These are phyloP conservation scores for Patiria pectinifera DNA, from an alignment of 53 echinoderm and acorn worm species.

Conservation along the genomic window DNA sequence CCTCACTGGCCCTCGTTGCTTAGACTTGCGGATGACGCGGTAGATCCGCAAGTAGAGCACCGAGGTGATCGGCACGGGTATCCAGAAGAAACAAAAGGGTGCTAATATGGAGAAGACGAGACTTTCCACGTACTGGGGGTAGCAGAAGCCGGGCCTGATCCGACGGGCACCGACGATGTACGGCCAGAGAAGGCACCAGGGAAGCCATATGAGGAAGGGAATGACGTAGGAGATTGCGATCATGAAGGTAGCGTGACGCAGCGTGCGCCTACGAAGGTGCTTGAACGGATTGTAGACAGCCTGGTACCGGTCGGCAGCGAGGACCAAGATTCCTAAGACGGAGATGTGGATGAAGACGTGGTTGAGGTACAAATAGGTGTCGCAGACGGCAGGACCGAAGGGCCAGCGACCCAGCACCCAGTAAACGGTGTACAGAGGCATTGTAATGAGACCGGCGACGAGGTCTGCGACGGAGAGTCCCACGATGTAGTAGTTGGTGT, in stretches of 20 bases:
- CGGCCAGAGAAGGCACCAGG: slow-evolving; percentile 62
- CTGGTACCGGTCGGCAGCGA: slow-evolving; percentile 70
- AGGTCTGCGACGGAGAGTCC: slow-evolving; percentile 62
- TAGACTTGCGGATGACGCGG: slow-evolving; percentile 42
- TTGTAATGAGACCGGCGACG: slow-evolving; percentile 43
- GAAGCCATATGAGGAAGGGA: slow-evolving; percentile 69
- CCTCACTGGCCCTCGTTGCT: background rate
- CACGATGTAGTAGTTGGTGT: slow-evolving; percentile 71
- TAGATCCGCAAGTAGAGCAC: slow-evolving; percentile 66
- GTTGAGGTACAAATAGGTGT: slow-evolving; percentile 51
- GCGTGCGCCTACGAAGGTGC: slow-evolving; percentile 58
- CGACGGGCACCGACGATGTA: slow-evolving; percentile 52
- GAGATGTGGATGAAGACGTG: slow-evolving; percentile 63
- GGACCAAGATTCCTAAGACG: slow-evolving; percentile 45
- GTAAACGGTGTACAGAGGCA: slow-evolving; percentile 70
- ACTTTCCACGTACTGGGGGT: slow-evolving; percentile 69
- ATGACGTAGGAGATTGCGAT: slow-evolving; percentile 65
- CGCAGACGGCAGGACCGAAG: slow-evolving; percentile 49
- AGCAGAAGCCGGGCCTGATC: slow-evolving; percentile 44
- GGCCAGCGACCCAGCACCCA: slow-evolving; percentile 65
- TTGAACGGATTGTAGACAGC: slow-evolving; percentile 63
- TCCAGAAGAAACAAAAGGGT: slow-evolving; percentile 69
- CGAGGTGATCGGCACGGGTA: slow-evolving; percentile 53
- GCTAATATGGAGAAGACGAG: slow-evolving; percentile 56
- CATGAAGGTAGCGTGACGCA: slow-evolving; percentile 59